Conservation (phyloP, 2,797 vertebrate species). For the Leptoclinus maculatus region DNA sequence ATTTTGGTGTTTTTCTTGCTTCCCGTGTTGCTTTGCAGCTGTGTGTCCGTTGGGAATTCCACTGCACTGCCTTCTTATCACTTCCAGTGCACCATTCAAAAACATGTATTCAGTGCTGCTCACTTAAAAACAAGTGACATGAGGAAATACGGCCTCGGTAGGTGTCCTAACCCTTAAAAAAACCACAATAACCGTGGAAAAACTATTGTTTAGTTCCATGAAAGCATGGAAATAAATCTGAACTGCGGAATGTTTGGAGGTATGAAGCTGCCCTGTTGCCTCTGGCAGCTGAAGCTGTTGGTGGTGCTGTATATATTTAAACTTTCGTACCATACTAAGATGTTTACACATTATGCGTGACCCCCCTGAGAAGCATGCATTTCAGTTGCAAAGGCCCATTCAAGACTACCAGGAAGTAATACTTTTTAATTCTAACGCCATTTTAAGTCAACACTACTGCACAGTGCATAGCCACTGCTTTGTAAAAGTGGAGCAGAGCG, state of each 20-base stretch:
- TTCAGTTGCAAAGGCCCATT: conserved; percentile 6
- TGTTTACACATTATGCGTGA: conserved; percentile 22
- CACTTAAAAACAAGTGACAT: conserved; percentile 41
- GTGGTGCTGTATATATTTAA: conserved; percentile 1
- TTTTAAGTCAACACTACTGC: neutral
- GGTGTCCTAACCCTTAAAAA: conserved; percentile 23
- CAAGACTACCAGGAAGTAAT: neutral
- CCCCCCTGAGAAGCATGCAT: neutral
- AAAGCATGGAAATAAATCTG: conserved; percentile 62
- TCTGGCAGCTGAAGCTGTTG: conserved; percentile 2
- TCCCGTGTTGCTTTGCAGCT: conserved; percentile 44
- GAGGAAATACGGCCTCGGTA: conserved; percentile 53
- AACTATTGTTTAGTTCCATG: conserved; percentile 52
- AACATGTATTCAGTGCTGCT: conserved; percentile 27
- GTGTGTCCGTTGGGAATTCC: conserved; percentile 25
- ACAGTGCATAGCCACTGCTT: neutral
- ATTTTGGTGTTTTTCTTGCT: conserved; percentile 54
- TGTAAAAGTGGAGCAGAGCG: neutral
- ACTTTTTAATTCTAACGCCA: neutral
- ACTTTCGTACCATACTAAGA: conserved; percentile 8
- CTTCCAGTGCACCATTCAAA: conserved; percentile 36
- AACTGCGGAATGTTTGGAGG: conserved; percentile 18
- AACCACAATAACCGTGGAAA: conserved; percentile 37
- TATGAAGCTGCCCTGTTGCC: neutral
- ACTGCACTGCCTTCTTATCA: conserved; percentile 41